These are phyloP conservation scores for Cylloceria caligata DNA, from an alignment of 2,888 invertebrate species.

Conservation along the genomic window DNA sequence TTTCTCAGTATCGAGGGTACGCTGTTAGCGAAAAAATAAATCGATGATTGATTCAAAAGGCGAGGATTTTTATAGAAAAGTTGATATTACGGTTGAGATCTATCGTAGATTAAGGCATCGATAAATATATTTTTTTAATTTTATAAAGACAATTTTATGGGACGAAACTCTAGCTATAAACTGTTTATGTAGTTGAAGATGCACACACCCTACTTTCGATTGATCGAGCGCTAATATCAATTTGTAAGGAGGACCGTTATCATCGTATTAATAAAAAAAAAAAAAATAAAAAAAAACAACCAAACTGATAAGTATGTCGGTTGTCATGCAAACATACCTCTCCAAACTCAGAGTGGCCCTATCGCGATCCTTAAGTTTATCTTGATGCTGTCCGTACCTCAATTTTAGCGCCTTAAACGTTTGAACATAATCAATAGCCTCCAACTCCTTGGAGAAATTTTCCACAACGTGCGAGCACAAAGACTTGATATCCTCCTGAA, in stretches of 20 bases:
- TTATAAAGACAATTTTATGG: not conserved
- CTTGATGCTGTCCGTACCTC: slow-evolving; percentile 96
- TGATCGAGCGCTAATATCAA: no score
- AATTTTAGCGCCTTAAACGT: slow-evolving; percentile 97
- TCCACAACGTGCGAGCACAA: slow-evolving; percentile 97
- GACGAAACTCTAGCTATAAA: not conserved
- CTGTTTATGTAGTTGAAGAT: not conserved
- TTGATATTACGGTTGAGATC: not conserved
- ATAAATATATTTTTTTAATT: not conserved
- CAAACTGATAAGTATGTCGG: slow-evolving; percentile 54
- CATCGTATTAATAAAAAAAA: not conserved
- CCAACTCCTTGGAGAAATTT: slow-evolving; percentile 97
- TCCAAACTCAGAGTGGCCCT: slow-evolving; percentile 88
- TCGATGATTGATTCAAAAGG: not conserved
- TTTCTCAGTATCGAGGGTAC: slow-evolving; percentile 93
- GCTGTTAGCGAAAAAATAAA: slow-evolving; percentile 82
- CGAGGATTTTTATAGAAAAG: not conserved
- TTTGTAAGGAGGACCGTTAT: no score
- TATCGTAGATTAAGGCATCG: not conserved
- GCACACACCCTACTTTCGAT: no score
- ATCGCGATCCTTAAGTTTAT: slow-evolving; percentile 94
- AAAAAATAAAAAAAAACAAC: not conserved
- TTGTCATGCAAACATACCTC: slow-evolving; percentile 85
- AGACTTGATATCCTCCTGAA: slow-evolving; percentile 93
- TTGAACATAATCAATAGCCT: slow-evolving; percentile 98